Percentiles rank a stretch among this genome's conserved stretches.
phyloP scores from a whole-genome alignment of 2,113 vertebrate species.

The Oenanthe oenanthe region DNA sequence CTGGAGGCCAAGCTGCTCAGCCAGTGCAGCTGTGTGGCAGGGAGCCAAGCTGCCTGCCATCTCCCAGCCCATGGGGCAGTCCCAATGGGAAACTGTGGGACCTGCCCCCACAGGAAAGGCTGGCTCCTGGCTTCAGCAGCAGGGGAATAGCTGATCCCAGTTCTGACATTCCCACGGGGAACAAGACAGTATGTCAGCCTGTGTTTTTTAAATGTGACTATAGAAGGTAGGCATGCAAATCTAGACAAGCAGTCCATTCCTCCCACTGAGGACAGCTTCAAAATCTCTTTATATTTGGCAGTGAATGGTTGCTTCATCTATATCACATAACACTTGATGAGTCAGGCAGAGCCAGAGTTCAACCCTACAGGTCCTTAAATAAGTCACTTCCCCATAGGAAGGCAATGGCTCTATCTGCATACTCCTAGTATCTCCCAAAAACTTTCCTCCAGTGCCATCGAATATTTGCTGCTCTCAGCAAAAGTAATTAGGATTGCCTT shows the following conservation, averaged over 20 bases:
- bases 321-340: not conserved
- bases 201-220: not conserved
- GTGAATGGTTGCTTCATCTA: not conserved
- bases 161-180: not conserved
- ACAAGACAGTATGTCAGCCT: not conserved
- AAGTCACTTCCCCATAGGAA: not conserved
- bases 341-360: not conserved
- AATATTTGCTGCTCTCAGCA: not conserved
- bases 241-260: not conserved
- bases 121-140: not conserved
- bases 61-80: not conserved
- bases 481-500: not conserved
- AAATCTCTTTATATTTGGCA: not conserved
- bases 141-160: not conserved
- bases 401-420: not conserved
- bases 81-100: not conserved
- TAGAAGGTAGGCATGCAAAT: not conserved
- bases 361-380: not conserved
- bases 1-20: not conserved
- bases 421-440: not conserved
- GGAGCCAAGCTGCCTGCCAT: not conserved
- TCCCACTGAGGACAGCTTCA: not conserved
- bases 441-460: not conserved
- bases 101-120: not conserved
- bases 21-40: not conserved